Conservation (phyloP, 2,113 vertebrate genomes). For the Phaethornis superciliosus region DNA sequence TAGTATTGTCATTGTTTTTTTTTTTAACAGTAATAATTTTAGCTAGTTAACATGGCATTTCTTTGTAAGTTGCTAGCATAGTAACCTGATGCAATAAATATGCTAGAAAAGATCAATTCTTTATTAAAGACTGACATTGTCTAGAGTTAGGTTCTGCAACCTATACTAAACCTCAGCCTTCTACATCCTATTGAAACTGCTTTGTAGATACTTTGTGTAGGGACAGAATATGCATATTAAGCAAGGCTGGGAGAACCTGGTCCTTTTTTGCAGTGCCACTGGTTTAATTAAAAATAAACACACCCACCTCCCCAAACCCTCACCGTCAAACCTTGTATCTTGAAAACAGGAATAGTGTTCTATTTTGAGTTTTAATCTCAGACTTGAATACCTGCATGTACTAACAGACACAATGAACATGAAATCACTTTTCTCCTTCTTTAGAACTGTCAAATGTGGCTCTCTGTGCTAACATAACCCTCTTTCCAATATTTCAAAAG, state of each 20-base stretch:
- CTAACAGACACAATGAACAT: conserved; percentile 27
- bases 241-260: not conserved
- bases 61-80: not conserved
- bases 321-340: not conserved
- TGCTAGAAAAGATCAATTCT: not conserved
- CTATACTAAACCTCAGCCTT: not conserved
- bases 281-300: not conserved
- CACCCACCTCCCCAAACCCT: not conserved
- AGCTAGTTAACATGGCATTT: not conserved
- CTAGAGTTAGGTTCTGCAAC: not conserved
- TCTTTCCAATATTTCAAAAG: conserved; percentile 77
- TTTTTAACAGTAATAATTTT: not conserved
- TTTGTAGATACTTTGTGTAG: not conserved
- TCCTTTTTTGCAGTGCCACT: not conserved
- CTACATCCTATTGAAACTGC: not conserved
- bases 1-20: not conserved
- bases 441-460: conserved; percentile 9
- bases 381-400: not conserved
- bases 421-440: conserved; percentile 18
- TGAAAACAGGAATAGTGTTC: conserved; percentile 17
- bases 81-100: not conserved
- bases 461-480: conserved; percentile 65
- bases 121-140: not conserved
- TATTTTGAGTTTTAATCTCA: conserved; percentile 23
- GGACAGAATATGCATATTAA: not conserved